Conservation (phyloP, 2,113 vertebrate genomes). For the Carettochelys insculpta region DNA sequence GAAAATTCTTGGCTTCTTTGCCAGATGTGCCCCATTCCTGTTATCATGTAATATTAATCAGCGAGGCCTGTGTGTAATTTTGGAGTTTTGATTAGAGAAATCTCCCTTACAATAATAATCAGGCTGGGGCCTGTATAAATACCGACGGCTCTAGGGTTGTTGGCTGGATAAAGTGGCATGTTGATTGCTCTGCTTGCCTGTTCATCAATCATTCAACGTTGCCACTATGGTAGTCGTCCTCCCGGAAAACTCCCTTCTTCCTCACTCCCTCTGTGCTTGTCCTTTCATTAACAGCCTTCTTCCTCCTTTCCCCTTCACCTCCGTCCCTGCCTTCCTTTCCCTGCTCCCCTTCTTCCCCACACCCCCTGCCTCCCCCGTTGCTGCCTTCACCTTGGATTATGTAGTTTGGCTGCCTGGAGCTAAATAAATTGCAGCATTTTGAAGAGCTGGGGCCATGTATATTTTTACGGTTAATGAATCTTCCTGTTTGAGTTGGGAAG, state of each 20-base stretch:
- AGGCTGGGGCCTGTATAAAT: conserved; percentile 72
- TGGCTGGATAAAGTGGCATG: conserved; percentile 61
- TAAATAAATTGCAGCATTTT: conserved; percentile 71
- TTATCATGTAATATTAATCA: conserved; percentile 83
- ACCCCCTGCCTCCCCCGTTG: conserved; percentile 49
- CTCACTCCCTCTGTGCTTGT: not conserved
- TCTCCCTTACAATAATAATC: conserved; percentile 83
- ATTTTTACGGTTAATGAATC: conserved; percentile 80
- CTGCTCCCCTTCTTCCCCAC: conserved; percentile 51
- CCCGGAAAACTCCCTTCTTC: conserved; percentile 23
- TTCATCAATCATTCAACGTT: conserved; percentile 69
- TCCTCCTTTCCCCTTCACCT: conserved; percentile 26
- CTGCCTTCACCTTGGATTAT: conserved; percentile 64
- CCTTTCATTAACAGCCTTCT: conserved; percentile 15
- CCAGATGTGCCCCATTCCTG: conserved; percentile 79
- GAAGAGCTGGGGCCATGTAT: conserved; percentile 71
- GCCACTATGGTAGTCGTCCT: conserved; percentile 32
- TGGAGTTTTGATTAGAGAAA: conserved; percentile 83
- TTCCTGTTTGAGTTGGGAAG: conserved; percentile 75
- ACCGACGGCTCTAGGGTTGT: conserved; percentile 61
- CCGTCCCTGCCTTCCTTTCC: not conserved
- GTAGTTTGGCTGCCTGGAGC: conserved; percentile 65
- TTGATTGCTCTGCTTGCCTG: conserved; percentile 68
- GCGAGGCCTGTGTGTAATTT: conserved; percentile 78
- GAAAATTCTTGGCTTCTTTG: conserved; percentile 47